A percentile compares a stretch with the other conserved stretches of the same genome.
Conservation (phyloP, 2,888 invertebrate genomes). For the Cactoblastis cactorum region DNA sequence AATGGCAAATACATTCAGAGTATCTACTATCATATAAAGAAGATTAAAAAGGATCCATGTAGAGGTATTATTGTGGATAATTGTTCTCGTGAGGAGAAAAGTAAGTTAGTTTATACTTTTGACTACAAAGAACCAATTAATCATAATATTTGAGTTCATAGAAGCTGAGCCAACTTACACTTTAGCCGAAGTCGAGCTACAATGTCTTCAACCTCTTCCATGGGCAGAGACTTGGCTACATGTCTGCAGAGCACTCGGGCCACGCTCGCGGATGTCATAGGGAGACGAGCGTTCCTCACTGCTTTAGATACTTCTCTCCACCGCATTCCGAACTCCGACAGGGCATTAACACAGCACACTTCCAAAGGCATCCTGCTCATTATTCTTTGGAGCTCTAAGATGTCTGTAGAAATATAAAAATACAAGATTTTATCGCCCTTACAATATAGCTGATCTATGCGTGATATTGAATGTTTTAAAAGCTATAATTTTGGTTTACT, state of each 20-base stretch:
- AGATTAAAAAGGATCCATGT: too few relatives aligned
- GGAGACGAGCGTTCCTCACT: constrained; percentile 41
- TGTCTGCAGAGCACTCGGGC: constrained; percentile 46
- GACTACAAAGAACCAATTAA: too few relatives aligned
- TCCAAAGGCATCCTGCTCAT: constrained; percentile 49
- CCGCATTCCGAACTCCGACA: constrained; percentile 53
- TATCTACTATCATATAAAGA: too few relatives aligned
- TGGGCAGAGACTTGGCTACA: constrained; percentile 31
- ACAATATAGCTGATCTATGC: too few relatives aligned
- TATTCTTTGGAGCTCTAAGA: constrained; percentile 42
- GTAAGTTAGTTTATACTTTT: too few relatives aligned
- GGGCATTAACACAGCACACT: constrained; percentile 36
- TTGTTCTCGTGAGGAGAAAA: too few relatives aligned
- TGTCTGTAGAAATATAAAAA: constrained; percentile 33
- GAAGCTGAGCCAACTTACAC: constrained; percentile 35
- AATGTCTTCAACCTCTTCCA: constrained; percentile 45
- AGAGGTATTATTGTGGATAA: too few relatives aligned
- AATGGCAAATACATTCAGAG: too few relatives aligned
- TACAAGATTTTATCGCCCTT: too few relatives aligned
- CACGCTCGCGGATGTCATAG: constrained; percentile 49
- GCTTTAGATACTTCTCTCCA: constrained; percentile 48
- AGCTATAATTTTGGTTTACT: too few relatives aligned
- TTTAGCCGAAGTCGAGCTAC: constrained; percentile 41
- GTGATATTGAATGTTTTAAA: too few relatives aligned
- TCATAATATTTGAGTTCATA: too few relatives aligned